Evolutionary conservation across 2,797 vertebrate genomes (phyloP), one percentile per base, ranked within the genome.

Genomic region (Trachurus trachurus): DNA sequence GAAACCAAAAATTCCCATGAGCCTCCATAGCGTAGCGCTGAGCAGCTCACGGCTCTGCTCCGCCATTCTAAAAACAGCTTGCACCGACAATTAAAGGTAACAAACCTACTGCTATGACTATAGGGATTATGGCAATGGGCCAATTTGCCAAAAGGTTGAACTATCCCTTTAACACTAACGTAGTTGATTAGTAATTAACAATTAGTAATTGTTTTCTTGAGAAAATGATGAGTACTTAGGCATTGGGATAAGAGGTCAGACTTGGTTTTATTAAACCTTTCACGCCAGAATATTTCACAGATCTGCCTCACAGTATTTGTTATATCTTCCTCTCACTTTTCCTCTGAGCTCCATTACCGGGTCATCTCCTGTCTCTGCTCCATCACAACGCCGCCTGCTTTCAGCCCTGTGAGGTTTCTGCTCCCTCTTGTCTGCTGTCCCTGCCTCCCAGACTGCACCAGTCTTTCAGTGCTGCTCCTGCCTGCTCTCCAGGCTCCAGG

Each of bases 401-500:
- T 40, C 68, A 62, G 66, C 53, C 56, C 42, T 73, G 54, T 53
- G 61, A 82, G 78, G 8, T 61, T 58, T 80, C 75, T 49, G 44
- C 74, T 76, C 42, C 49, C 57, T 71, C 50, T 39, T 63, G 6
- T 66, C 79, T 56, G 66, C 34, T 22, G 53, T 71, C 57, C 40
- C 37, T 59, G 62, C 47, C 66, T 60, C 54, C 73, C 81, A 50
- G 64, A 53, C 83, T 70, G 47, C 37, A 50, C 72, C 47, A 56
- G 83, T 68, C 77, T 62, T 21, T 81, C 76, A 71, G 73, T 82
- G 76, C 61, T 76, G 56, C 62, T 82, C 77, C 61, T 76, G 56
- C 62, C 69, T 69, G 72, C 70, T 83, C 80, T 76, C 59, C 49
- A 34, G 62, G 40, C 88, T 85, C 87, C 77, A 79, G 80, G 80